Base-by-base conservation (phyloP, 1,140 invertebrate species). In the Spodoptera litura region DNA sequence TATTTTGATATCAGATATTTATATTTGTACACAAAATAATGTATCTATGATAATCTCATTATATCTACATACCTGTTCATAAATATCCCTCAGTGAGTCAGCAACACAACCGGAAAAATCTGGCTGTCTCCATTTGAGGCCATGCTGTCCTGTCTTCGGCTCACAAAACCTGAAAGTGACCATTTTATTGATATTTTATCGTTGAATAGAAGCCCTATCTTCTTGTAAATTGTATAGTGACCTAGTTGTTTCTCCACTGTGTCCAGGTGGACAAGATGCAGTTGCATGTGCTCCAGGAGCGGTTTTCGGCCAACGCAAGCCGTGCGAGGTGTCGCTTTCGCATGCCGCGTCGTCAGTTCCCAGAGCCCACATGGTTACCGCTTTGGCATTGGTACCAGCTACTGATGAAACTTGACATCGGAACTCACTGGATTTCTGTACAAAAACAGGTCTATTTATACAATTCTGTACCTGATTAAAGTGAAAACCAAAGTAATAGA, bases 71-170 rank as follows among this genome's bases (percentile, higher is more conserved):
- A 97, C 96, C 87, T 96, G 95, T 84, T 96, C 95, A 83, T 96
- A 96, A 78, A 96, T 96, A 73, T 95, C 91, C 44, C 95, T 89
- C 11, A 98, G 89, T 2, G 96, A 95, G 83, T 97, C 95, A 8
- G 96, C 95, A 1, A 97, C 93, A 82, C 97, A 98, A 10, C 94
- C 93, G 2, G 97, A 97, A 85, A 97, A 97, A 87, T 98, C 97
- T 3, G 97, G 96, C 27, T 95, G 90, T 58, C 96, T 95, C 97
- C 97, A 98, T 77, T 96, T 95, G 1, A 97, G 96, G 44, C 95
- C 96, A 12, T 89, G 91, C 49, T 93, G 92, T 25, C 87, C 89
- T 20, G 91, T 93, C 82, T 92, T 94, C 58, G 94, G 92, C 84
- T 95, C 94, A 76, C 94, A 95, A 68, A 94, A 93, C 53, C 94